These are phyloP conservation scores for Aphis craccivora DNA, from an alignment of 1,140 invertebrate genomes.

Conservation along the genomic window DNA sequence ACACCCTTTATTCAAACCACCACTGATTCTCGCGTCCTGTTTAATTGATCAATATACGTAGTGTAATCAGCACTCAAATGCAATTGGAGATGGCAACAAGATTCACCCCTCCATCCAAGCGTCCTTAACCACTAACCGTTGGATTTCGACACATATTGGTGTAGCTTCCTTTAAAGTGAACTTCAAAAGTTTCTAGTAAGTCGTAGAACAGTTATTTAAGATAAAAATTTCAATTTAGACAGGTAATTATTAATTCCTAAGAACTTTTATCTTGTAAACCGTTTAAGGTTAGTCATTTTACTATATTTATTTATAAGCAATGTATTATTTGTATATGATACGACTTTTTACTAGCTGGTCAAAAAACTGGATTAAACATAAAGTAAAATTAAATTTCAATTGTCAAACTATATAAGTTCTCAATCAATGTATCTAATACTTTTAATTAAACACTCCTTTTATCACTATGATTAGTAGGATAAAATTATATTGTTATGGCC, in stretches of 20 bases:
- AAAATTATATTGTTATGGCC: neutral
- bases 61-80: neutral
- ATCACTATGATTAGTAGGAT: neutral
- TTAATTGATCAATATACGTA: neutral
- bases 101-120: neutral
- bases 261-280: no score
- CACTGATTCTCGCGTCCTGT: neutral
- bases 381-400: neutral
- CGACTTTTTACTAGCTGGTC: neutral
- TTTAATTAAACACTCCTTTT: neutral
- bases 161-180: neutral
- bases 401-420: neutral
- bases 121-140: neutral
- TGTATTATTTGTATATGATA: no score
- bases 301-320: no score
- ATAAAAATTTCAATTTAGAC: no score
- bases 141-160: neutral
- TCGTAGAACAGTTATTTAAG: no score
- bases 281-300: no score
- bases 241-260: no score
- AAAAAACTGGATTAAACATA: neutral
- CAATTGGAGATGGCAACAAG: neutral
- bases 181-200: no score
- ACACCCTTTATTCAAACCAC: neutral
- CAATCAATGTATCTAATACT: neutral